Base-by-base conservation (phyloP, 2,797 vertebrate genomes). In the Rhynchonycteris naso region DNA sequence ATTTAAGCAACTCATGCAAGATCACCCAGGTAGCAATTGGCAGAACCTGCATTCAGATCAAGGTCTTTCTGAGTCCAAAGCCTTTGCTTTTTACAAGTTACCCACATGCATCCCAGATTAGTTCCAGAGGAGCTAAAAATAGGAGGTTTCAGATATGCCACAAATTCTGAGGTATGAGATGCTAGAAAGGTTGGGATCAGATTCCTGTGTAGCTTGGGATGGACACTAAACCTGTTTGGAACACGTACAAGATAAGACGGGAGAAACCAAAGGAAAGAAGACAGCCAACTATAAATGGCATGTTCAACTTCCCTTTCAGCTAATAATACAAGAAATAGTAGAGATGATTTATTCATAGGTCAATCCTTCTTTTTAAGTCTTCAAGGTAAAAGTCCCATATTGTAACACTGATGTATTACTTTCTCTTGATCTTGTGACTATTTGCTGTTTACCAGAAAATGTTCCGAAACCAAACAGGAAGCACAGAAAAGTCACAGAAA, bases 401-500 rank as follows among this genome's bases (percentile, higher is more conserved):
- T 86, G 35, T 58, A 72, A 66, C 54, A 79, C 4, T 5, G 12
- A 63, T 22, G 26, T 65, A 58, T 68, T 92, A 75, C 79, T 83
- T 96, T 47, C 83, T 88, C 30, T 35, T 52, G 88, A 91, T 87
- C 83, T 88, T 82, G 19, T 28, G 72, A 85, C 66, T 59, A 38
- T 85, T 75, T 79, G 38, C 58, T 87, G 90, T 10, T 14, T 93
- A 52, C 65, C 35, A 75, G 66, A 93, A 96, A 95, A 33, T 69
- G n/a, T 69, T 90, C 78, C 21, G 1, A 83, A 96, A 94, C 66
- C 91, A 91, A 83, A 91, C 47, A 87, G 76, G 65, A 96, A 97
- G 86, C 93, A 93, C 85, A 86, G 82, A 58, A 71, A 95, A 93
- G 47, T 93, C 74, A 88, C 74, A 90, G 76, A 54, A 94, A 92